Conservation (phyloP, 2,888 invertebrate species). For the Sinotaia quadrata region DNA sequence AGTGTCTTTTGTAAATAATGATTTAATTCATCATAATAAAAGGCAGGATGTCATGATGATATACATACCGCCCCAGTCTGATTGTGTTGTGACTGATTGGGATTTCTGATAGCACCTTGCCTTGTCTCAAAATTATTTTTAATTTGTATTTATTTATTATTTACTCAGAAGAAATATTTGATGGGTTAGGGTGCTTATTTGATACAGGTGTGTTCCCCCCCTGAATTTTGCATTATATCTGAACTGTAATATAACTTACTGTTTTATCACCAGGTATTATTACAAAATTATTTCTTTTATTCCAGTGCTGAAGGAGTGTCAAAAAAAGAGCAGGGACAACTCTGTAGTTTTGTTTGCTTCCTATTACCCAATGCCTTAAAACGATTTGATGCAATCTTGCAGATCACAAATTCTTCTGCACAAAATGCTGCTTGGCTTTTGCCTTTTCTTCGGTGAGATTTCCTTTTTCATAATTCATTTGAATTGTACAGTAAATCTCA, state of each 20-base stretch:
- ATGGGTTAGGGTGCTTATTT: too few relatives aligned
- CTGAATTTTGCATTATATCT: too few relatives aligned
- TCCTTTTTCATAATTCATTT: too few relatives aligned
- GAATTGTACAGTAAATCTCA: too few relatives aligned
- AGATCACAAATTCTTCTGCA: not conserved
- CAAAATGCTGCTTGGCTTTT: not conserved
- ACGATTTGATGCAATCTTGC: constrained; percentile 3
- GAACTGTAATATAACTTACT: too few relatives aligned
- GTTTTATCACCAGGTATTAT: too few relatives aligned
- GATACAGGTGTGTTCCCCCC: too few relatives aligned
- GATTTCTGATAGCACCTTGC: not conserved
- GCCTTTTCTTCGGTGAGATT: constrained; percentile 9
- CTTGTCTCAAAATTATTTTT: not conserved
- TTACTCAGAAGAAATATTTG: too few relatives aligned
- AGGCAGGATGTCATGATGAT: not conserved
- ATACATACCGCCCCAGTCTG: not conserved
- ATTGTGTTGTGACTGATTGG: not conserved
- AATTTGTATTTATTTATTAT: too few relatives aligned
- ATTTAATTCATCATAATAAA: too few relatives aligned
- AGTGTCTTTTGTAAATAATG: not conserved
- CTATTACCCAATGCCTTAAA: not conserved
- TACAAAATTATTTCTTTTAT: not conserved
- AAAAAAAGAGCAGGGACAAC: not conserved
- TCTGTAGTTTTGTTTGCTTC: not conserved
- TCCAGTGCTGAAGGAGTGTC: not conserved